These are phyloP conservation scores for Epinotia demarniana DNA, from an alignment of 2,888 invertebrate genomes.

Conservation along the genomic window DNA sequence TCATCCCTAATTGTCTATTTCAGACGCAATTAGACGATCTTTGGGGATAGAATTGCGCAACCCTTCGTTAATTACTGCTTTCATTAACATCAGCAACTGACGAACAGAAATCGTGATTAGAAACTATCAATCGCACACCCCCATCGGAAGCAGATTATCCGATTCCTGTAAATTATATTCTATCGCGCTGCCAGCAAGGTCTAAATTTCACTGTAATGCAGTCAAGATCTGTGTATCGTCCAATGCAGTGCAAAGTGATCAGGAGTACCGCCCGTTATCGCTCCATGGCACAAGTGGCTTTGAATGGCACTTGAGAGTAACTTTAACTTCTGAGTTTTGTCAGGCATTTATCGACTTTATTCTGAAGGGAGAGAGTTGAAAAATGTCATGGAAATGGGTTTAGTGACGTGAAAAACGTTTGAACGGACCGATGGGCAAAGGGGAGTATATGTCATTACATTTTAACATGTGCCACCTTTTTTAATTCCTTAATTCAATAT, in stretches of 20 bases:
- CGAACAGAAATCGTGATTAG: slow-evolving; percentile 42
- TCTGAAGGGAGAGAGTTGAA: neutral
- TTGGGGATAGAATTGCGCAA: slow-evolving; percentile 15
- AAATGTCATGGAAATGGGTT: neutral
- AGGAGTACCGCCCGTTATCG: slow-evolving; percentile 59
- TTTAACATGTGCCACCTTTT: neutral
- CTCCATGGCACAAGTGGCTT: slow-evolving; percentile 53
- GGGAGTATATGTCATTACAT: slow-evolving; percentile 19
- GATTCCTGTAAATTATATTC: neutral
- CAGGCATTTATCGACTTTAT: slow-evolving; percentile 22
- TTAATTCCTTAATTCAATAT: neutral
- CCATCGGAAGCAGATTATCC: slow-evolving; percentile 2
- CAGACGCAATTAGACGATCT: slow-evolving; percentile 20
- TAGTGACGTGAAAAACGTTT: slow-evolving; percentile 12
- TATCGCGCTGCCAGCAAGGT: neutral
- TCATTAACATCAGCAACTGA: slow-evolving; percentile 38
- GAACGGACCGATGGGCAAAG: slow-evolving; percentile 3
- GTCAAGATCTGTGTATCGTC: slow-evolving; percentile 16
- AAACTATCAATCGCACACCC: slow-evolving; percentile 41
- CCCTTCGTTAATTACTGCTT: slow-evolving; percentile 29
- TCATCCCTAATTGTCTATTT: slow-evolving; percentile 18
- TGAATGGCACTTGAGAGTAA: slow-evolving; percentile 49
- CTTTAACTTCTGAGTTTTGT: slow-evolving; percentile 16
- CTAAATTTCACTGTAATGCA: neutral
- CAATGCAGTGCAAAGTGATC: slow-evolving; percentile 46